Percentiles rank a stretch among this genome's conserved stretches.
Conservation (phyloP, 2,888 invertebrate species). For the Tenthredo amoena region DNA sequence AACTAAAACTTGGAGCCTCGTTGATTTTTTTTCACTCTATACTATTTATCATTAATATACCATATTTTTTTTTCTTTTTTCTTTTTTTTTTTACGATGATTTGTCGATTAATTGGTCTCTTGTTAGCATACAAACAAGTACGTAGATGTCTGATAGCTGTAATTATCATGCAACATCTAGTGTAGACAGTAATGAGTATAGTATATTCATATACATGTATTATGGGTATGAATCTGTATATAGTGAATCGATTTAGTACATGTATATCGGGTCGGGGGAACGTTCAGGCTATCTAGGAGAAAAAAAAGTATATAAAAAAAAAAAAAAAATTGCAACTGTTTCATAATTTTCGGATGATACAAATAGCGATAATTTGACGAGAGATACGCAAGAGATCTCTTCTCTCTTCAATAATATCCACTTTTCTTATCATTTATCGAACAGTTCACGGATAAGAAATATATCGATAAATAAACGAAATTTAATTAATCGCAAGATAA, state of each 20-base stretch:
- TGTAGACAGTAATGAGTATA: constrained; percentile 29
- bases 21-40: background rate
- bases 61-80: constrained; percentile 26
- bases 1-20: background rate
- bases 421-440: background rate
- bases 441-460: background rate
- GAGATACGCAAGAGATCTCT: background rate
- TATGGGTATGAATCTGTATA: background rate
- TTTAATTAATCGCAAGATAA: background rate
- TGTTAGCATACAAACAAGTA: constrained; percentile 73
- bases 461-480: background rate
- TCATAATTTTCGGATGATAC: background rate
- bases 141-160: constrained; percentile 67
- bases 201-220: constrained; percentile 9
- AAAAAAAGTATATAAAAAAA: background rate
- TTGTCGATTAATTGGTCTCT: constrained; percentile 40
- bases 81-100: constrained; percentile 6
- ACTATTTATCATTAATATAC: background rate
- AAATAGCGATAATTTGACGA: background rate
- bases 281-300: constrained; percentile 1
- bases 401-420: background rate
- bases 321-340: constrained; percentile 12
- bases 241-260: background rate
- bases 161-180: constrained; percentile 73
- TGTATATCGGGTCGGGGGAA: background rate